These are phyloP conservation scores for Synchiropus splendidus DNA, from an alignment of 2,113 vertebrate species.

Conservation along the genomic window DNA sequence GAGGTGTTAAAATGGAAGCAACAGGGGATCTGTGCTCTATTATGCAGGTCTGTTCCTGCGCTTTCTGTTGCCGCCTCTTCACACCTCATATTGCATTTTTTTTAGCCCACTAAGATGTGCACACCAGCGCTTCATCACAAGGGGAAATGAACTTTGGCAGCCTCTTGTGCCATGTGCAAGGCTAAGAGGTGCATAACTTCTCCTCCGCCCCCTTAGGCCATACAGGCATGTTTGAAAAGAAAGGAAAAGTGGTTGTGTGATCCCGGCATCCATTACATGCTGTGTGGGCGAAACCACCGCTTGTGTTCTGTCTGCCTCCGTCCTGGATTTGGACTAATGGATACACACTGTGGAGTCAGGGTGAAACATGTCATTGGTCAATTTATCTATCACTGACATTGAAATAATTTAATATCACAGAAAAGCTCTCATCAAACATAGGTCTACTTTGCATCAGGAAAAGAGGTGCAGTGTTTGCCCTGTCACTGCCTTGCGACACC, in stretches of 20 bases:
- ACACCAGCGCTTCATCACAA: constrained; percentile 7
- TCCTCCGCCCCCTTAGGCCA: constrained; percentile 22
- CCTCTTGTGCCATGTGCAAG: constrained; percentile 45
- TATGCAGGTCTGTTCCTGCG: constrained; percentile 95
- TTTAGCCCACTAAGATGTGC: constrained; percentile 3
- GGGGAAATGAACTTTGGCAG: constrained; percentile 36
- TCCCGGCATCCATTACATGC: constrained; percentile 26
- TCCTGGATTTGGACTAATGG: constrained; percentile 4
- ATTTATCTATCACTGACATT: constrained; percentile 2
- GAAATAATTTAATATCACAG: too few species aligned
- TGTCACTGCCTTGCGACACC: too few species aligned
- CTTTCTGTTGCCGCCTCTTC: constrained; percentile 81
- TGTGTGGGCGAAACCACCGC: constrained; percentile 41
- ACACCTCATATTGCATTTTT: constrained; percentile 95
- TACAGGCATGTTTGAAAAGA: constrained; percentile 14
- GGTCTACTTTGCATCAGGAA: too few species aligned
- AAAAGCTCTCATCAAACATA: too few species aligned
- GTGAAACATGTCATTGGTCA: constrained; percentile 20
- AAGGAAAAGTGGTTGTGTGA: constrained; percentile 29
- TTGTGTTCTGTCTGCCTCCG: constrained; percentile 15
- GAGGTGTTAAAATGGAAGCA: constrained; percentile 89
- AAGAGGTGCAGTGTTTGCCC: too few species aligned
- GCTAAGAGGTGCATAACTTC: constrained; percentile 46
- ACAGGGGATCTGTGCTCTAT: constrained; percentile 68
- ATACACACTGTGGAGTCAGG: constrained; percentile 19